Conservation (phyloP, 1,140 invertebrate species). For the Meteorus sp. region DNA sequence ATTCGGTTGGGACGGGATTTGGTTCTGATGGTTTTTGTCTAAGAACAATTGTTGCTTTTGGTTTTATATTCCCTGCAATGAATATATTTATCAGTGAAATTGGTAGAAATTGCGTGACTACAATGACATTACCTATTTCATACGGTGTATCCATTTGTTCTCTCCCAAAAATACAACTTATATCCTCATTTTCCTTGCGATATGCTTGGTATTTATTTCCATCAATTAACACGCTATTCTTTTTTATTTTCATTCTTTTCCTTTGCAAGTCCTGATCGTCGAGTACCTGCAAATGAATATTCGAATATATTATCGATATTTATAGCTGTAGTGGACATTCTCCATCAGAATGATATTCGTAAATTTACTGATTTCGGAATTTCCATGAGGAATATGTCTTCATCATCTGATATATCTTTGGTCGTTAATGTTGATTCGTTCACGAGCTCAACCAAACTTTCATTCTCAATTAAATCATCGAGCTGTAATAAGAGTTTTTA, state of each 20-base stretch:
- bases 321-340: neutral
- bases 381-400: slow-evolving; percentile 26
- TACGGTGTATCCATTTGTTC: slow-evolving; percentile 1
- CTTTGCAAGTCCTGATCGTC: slow-evolving; percentile 9
- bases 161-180: slow-evolving; percentile 10
- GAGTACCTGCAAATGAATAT: neutral
- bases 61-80: too few species aligned
- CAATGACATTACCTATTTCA: slow-evolving; percentile 15
- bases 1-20: neutral
- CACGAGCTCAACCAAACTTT: neutral
- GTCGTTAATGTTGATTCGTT: slow-evolving; percentile 1
- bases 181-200: neutral
- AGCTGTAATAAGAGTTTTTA: neutral
- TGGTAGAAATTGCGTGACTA: neutral
- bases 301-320: neutral
- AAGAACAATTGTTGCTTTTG: too few species aligned
- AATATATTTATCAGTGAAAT: too few species aligned
- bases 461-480: slow-evolving; percentile 2
- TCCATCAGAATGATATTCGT: neutral
- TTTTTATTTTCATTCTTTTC: slow-evolving; percentile 5
- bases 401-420: slow-evolving; percentile 15
- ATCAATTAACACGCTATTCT: slow-evolving; percentile 13
- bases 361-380: slow-evolving; percentile 27
- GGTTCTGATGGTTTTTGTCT: too few species aligned
- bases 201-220: slow-evolving; percentile 2